These are phyloP conservation scores for Chloroceryle amazona DNA, from an alignment of 2,797 vertebrate species.

Conservation along the genomic window DNA sequence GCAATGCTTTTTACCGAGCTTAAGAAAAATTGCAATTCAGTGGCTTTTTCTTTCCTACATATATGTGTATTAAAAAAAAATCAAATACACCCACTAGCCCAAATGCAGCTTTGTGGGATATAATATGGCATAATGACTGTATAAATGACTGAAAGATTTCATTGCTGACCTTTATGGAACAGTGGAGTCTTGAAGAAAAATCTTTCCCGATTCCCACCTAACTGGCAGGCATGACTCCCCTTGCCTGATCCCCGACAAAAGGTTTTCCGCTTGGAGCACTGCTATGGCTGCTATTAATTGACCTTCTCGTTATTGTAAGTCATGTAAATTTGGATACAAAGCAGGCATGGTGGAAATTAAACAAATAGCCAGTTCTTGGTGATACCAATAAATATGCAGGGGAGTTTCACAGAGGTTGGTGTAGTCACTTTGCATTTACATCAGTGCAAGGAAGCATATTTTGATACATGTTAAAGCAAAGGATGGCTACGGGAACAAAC, in stretches of 20 bases:
- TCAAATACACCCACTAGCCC: constrained; percentile 87
- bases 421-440: background rate
- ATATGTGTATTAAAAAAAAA: constrained; percentile 85
- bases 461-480: background rate
- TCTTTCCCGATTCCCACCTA: constrained; percentile 88
- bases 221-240: constrained; percentile 83
- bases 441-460: background rate
- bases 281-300: constrained; percentile 52
- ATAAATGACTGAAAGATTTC: constrained; percentile 87
- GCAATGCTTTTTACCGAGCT: background rate
- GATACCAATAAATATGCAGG: background rate
- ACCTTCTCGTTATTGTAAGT: background rate
- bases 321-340: background rate
- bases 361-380: background rate
- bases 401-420: background rate
- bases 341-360: background rate
- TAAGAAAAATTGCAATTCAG: constrained; percentile 35
- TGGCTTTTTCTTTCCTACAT: constrained; percentile 81
- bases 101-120: constrained; percentile 90
- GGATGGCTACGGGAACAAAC: background rate
- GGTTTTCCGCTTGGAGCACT: constrained; percentile 84
- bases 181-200: constrained; percentile 83
- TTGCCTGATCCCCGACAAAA: constrained; percentile 81
- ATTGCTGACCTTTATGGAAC: constrained; percentile 86
- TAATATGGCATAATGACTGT: constrained; percentile 88